Percentiles rank a stretch among this genome's conserved stretches.
These are phyloP conservation scores for Bufo gargarizans DNA, from an alignment of 2,113 vertebrate species.

Conservation along the genomic window DNA sequence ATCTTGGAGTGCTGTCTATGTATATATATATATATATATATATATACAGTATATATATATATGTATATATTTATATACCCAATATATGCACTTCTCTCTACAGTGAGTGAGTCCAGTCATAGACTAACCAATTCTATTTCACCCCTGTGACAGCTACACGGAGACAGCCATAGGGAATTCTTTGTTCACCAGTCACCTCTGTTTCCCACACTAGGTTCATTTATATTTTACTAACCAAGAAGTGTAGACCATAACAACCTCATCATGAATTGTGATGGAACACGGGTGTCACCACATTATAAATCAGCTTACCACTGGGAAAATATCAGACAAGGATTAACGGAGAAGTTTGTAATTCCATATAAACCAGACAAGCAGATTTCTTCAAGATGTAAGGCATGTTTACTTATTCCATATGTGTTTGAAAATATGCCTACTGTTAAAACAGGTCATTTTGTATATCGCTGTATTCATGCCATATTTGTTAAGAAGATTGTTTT, in stretches of 20 bases:
- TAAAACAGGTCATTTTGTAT: neutral
- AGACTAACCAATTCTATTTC: slow-evolving; percentile 37
- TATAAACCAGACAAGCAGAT: slow-evolving; percentile 23
- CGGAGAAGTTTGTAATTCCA: neutral
- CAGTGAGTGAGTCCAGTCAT: slow-evolving; percentile 4
- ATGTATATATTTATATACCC: too few relatives aligned
- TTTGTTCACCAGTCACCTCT: slow-evolving; percentile 33
- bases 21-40: too few relatives aligned
- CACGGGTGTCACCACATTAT: slow-evolving; percentile 36
- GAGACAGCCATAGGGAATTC: slow-evolving; percentile 23
- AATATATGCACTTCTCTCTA: too few relatives aligned
- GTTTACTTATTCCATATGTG: slow-evolving; percentile 43
- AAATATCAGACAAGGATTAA: slow-evolving; percentile 24
- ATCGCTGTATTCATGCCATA: neutral
- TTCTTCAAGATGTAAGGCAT: slow-evolving; percentile 18
- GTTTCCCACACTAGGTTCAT: slow-evolving; percentile 46
- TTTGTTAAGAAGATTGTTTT: too few relatives aligned
- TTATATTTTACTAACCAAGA: slow-evolving; percentile 38
- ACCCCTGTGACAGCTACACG: slow-evolving; percentile 35
- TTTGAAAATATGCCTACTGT: slow-evolving; percentile 22
- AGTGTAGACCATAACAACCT: slow-evolving; percentile 22
- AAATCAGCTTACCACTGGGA: slow-evolving; percentile 45
- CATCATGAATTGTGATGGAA: slow-evolving; percentile 38
- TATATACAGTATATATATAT: too few relatives aligned
- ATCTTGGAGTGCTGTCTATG: too few relatives aligned